These are phyloP conservation scores for Momotus momota DNA, from an alignment of 2,797 vertebrate species.

Conservation along the genomic window DNA sequence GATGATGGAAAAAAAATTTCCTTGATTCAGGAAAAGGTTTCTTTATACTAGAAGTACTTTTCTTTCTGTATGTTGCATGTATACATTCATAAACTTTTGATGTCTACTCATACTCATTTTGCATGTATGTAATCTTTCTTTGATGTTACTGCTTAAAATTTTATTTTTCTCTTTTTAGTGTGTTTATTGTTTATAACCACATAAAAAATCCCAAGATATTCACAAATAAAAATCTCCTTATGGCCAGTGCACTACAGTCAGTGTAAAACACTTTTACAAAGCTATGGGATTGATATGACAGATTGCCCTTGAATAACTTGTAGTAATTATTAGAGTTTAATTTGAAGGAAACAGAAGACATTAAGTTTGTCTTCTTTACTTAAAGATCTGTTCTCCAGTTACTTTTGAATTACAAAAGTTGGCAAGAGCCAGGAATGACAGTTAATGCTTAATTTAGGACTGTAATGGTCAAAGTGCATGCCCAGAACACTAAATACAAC, in stretches of 20 bases:
- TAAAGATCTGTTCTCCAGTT: not conserved
- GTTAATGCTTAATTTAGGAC: not conserved
- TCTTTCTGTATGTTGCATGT: not conserved
- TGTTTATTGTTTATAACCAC: not conserved
- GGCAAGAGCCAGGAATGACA: not conserved
- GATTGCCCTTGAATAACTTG: not conserved
- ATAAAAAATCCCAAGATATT: not conserved
- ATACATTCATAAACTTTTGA: not conserved
- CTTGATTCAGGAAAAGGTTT: not conserved
- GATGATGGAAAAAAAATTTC: not conserved
- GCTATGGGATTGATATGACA: not conserved
- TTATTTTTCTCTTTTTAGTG: not conserved
- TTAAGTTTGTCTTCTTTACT: conserved; percentile 1
- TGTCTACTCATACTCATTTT: not conserved
- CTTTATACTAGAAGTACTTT: not conserved
- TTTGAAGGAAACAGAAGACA: not conserved
- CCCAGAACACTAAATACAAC: not conserved
- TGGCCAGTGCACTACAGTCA: not conserved
- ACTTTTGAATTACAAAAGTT: conserved; percentile 22
- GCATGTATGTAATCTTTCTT: not conserved
- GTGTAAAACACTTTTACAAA: not conserved
- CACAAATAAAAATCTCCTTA: not conserved
- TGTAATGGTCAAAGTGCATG: not conserved
- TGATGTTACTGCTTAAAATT: not conserved
- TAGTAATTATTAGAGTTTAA: conserved; percentile 13